Evolutionary conservation across 2,797 vertebrate species (phyloP).

Genomic region (Bovichtus diacanthus): DNA sequence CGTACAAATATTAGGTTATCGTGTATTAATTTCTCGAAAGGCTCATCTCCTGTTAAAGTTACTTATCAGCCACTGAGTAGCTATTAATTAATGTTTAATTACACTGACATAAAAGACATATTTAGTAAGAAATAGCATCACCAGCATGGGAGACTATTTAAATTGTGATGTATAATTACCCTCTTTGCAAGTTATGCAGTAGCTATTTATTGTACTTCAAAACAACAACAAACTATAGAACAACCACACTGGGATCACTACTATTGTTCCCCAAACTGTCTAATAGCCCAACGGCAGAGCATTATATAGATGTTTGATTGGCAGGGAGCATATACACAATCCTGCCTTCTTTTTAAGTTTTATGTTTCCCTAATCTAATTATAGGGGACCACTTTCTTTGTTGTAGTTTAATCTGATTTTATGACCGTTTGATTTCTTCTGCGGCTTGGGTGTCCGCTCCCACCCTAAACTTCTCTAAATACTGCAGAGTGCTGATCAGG

Average conservation of each 20-base stretch:
- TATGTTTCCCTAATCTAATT: constrained; percentile 77
- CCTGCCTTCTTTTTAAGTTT: constrained; percentile 64
- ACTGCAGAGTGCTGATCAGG: constrained; percentile 84
- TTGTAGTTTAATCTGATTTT: constrained; percentile 82
- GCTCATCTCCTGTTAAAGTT: not conserved
- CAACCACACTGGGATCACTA: constrained; percentile 34
- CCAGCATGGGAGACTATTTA: constrained; percentile 39
- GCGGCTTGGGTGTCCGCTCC: constrained; percentile 79
- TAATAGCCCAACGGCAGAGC: constrained; percentile 42
- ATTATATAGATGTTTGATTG: constrained; percentile 39
- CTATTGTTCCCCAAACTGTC: constrained; percentile 29
- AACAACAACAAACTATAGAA: constrained; percentile 63
- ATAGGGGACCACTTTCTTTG: constrained; percentile 74
- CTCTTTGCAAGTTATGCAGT: constrained; percentile 48
- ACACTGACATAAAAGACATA: not conserved
- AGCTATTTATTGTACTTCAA: constrained; percentile 46
- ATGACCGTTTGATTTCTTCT: constrained; percentile 82
- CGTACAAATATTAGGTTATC: not conserved
- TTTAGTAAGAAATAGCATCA: constrained; percentile 14
- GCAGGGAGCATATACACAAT: constrained; percentile 47
- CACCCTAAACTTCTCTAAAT: constrained; percentile 83
- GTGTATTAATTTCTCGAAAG: not conserved
- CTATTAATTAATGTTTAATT: not conserved
- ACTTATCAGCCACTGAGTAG: not conserved
- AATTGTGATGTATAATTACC: constrained; percentile 66